Conservation (phyloP, 2,113 vertebrate species). For the Pogonocichla stellata region DNA sequence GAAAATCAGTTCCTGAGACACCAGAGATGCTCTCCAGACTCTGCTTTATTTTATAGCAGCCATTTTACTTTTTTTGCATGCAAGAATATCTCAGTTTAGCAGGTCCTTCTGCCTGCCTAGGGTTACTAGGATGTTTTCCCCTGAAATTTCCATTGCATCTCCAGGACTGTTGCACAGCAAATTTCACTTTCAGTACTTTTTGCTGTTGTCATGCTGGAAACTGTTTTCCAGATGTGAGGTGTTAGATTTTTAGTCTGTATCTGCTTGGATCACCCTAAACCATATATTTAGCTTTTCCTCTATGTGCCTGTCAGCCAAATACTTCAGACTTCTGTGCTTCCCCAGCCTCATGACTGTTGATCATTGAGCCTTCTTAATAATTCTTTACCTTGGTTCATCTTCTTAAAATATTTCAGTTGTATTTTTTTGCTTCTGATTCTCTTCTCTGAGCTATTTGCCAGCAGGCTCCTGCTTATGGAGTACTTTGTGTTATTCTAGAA, state of each 20-base stretch:
- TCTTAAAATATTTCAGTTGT: background rate
- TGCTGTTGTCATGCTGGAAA: background rate
- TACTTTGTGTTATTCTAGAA: background rate
- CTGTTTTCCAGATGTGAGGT: background rate
- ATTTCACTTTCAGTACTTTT: background rate
- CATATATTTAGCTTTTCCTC: background rate
- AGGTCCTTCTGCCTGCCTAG: background rate
- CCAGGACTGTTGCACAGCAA: background rate
- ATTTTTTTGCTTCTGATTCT: background rate
- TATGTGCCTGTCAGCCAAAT: background rate
- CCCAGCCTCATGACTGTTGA: background rate
- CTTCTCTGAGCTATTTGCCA: background rate
- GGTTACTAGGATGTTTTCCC: background rate
- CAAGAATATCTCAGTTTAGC: background rate
- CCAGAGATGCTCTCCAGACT: background rate
- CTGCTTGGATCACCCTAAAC: background rate
- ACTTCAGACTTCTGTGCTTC: background rate
- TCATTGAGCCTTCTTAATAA: background rate
- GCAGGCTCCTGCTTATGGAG: background rate
- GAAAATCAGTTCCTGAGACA: slow-evolving; percentile 7
- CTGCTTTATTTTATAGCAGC: background rate
- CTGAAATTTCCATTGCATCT: background rate
- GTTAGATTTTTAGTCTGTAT: background rate
- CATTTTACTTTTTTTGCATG: background rate
- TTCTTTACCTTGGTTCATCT: background rate